A percentile compares a stretch with the other conserved stretches of the same genome.
phyloP scores from a whole-genome alignment of 2,888 invertebrate genomes.

The Nomada ruficornis region DNA sequence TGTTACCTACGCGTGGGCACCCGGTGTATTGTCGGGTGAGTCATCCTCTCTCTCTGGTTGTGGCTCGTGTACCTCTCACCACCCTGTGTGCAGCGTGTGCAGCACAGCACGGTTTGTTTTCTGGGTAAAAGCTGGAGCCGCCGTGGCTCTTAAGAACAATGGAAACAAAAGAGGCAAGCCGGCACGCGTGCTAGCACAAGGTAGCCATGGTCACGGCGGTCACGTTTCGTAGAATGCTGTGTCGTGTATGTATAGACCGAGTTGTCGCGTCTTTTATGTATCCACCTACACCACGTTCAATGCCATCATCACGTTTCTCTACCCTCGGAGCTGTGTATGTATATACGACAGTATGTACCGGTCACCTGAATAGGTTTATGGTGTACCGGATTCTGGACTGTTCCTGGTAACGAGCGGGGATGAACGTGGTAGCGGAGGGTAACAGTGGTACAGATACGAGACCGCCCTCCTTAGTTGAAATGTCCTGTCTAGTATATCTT shows the following conservation, averaged over 20 bases:
- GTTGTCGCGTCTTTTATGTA: constrained; percentile 45
- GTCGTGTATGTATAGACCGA: constrained; percentile 48
- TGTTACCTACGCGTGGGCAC: constrained; percentile 62
- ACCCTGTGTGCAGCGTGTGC: constrained; percentile 64
- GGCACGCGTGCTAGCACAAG: constrained; percentile 74
- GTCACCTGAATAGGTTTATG: constrained; percentile 34
- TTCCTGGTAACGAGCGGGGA: not conserved
- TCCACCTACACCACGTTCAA: constrained; percentile 11
- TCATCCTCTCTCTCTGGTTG: constrained; percentile 68
- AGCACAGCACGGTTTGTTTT: constrained; percentile 70
- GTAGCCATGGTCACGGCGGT: constrained; percentile 77
- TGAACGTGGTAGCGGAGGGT: not conserved
- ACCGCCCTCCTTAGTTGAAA: no score
- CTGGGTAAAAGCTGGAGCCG: constrained; percentile 71
- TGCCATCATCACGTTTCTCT: constrained; percentile 29
- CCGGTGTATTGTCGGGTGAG: constrained; percentile 74
- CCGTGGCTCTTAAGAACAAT: constrained; percentile 76
- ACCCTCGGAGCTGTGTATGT: constrained; percentile 19
- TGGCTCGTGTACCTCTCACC: constrained; percentile 55
- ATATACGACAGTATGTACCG: constrained; percentile 24
- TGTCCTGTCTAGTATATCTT: no score
- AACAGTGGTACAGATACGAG: no score
- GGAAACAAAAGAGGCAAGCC: constrained; percentile 77
- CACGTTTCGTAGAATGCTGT: constrained; percentile 76
- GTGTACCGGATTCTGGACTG: constrained; percentile 20